phyloP scores from a whole-genome alignment of 2,888 invertebrate genomes.

The Ormyrus labotus region DNA sequence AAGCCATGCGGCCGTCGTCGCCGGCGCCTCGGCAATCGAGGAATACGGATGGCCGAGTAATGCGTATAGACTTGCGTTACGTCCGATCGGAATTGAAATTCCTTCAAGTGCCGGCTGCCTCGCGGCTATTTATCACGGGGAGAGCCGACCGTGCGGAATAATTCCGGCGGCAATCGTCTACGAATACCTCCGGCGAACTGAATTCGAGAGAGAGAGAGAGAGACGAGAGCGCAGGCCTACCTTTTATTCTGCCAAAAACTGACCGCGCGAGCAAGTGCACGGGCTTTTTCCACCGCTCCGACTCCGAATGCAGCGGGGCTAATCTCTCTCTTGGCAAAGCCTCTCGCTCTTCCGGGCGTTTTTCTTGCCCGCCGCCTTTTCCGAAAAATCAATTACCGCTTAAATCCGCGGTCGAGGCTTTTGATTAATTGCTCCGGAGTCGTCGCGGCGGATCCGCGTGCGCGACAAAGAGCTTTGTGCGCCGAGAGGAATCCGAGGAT shows the following conservation, averaged over 20 bases:
- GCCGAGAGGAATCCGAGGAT: not conserved
- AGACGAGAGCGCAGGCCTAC: too few species aligned
- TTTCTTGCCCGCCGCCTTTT: too few species aligned
- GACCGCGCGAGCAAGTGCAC: too few species aligned
- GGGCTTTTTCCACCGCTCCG: too few species aligned
- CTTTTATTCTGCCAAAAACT: too few species aligned
- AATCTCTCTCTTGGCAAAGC: too few species aligned
- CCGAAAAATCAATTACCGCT: too few species aligned
- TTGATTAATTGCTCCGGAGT: too few species aligned
- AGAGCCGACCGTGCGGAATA: not conserved
- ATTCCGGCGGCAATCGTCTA: not conserved
- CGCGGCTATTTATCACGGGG: slow-evolving; percentile 22
- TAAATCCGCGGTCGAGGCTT: too few species aligned
- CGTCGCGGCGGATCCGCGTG: not conserved
- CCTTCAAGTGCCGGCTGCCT: slow-evolving; percentile 36
- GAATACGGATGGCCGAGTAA: slow-evolving; percentile 6
- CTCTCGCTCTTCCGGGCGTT: too few species aligned
- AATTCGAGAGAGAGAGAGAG: not conserved
- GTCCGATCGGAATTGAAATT: slow-evolving; percentile 64
- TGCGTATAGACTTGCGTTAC: slow-evolving; percentile 34
- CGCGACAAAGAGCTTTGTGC: not conserved
- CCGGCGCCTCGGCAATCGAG: not conserved
- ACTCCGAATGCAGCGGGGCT: too few species aligned
- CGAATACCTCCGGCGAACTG: slow-evolving; percentile 33
- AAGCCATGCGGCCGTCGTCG: not conserved